Evolutionary conservation across 2,113 vertebrate species (phyloP), one percentile per base, ranked within the genome.

Genomic region (Tragulus kanchil): DNA sequence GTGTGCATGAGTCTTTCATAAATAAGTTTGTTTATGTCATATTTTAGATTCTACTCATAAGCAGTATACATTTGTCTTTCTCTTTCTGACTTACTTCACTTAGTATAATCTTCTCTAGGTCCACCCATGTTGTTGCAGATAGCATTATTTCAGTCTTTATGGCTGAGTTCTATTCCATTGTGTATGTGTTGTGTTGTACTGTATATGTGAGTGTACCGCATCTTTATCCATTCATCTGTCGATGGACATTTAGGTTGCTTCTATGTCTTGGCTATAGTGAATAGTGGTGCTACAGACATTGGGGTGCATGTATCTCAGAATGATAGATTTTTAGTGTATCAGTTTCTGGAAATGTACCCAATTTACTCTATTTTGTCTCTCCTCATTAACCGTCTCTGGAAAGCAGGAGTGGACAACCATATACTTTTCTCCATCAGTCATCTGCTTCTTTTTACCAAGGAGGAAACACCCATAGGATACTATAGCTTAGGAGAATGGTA

Each of bases 271-370:
- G 15, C 26, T 78, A 31, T 78, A 52, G 48, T 78, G 48, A 78
- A 31, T 31, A 52, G 75, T 52, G 48, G 14, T 54, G 48, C 48
- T 54, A 0, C 31, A 26, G 31, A 78, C 48, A 31, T 31, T 28
- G 48, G 28, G 50, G 15, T 79, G 75, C 5, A 6, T 54, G 28
- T 79, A 64, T 15, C 31, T 91, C 58, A 82, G 45, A 90, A 71
- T 64, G 75, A 90, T 25, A 61, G 54, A 61, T 93, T 88, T 93
- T 77, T 90, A 10, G 89, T 83, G 21, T 59, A 50, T 59, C 50
- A 26, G 58, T 93, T 96, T 50, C 83, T 97, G 84, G 84, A 91
- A 89, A 64, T 78, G 13, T 45, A 56, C 45, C 67, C 45, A 42
- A 3, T 62, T 81, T 28, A 61, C n/a, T 85, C 48, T 88, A 0